Base-by-base conservation (phyloP, 2,113 vertebrate species). In the Onychostoma macrolepis region DNA sequence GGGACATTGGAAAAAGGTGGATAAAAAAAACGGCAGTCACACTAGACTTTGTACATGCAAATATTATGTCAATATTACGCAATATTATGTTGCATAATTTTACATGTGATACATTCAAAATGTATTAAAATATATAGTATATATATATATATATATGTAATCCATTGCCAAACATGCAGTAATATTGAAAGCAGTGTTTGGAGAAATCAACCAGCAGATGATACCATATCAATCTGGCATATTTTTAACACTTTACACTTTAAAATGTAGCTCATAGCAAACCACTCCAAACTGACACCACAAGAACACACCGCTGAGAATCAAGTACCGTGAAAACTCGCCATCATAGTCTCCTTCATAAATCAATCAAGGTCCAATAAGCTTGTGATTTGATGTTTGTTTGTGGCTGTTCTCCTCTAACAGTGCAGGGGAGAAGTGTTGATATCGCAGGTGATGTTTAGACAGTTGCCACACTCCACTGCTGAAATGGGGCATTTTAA, bases 401-500 rank as follows among this genome's bases (percentile, higher is more conserved):
- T 79, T 69, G 45, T 71, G 21, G 48, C 9, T 63, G 30, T 33
- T 65, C 50, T 33, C 58, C 30, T 72, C 30, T 21, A 36, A 38
- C 63, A 79, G 76, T 33, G 41, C 69, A 17, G 33, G 4, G 80
- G 75, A 86, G 48, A 67, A 87, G 75, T 72, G 85, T 87, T 85
- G 80, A 67, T 83, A 48, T 58, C 69, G 56, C 65, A 28, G 53
- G 33, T 58, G 77, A 45, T 83, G 80, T 6, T 85, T 77, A 24
- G 7, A 12, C 58, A 41, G 65, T 38, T 71, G 71, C 75, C n/a
- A 26, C 85, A 84, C 75, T 90, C 86, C 86, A 77, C 28, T 65
- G 85, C 36, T 28, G 24, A 76, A 38, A 79, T 56, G 78, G 85
- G 88, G 72, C 33, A 80, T 88, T 91, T 93, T 89, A 88, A 91